Evolutionary conservation across 2,797 vertebrate species (phyloP).

Genomic region (Lithobates sylvaticus): DNA sequence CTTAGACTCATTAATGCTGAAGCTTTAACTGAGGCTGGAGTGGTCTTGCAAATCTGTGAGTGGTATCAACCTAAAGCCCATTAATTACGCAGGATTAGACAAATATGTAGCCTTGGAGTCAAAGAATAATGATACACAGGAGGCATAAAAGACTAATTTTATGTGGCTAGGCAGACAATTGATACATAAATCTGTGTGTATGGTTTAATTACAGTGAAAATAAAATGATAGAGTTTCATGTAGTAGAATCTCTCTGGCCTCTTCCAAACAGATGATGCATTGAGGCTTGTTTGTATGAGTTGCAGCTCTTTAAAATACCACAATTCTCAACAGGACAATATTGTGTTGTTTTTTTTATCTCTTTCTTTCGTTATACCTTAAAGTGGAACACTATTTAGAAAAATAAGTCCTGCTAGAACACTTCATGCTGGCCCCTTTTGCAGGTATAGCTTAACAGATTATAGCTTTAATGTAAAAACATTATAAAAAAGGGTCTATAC

Average conservation of each 20-base stretch:
- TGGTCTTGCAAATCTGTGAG: slow-evolving; percentile 62
- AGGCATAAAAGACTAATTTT: slow-evolving; percentile 70
- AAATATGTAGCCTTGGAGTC: slow-evolving; percentile 58
- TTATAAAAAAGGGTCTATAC: too few relatives aligned
- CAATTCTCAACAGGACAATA: too few relatives aligned
- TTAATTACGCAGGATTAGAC: slow-evolving; percentile 71
- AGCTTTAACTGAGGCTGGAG: slow-evolving; percentile 63
- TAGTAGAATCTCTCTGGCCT: not conserved
- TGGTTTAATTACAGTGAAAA: slow-evolving; percentile 68
- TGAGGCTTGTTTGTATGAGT: not conserved
- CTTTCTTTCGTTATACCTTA: too few relatives aligned
- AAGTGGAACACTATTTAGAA: too few relatives aligned
- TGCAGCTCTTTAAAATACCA: not conserved
- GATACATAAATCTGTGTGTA: slow-evolving; percentile 55
- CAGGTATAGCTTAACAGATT: too few relatives aligned
- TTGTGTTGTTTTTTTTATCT: too few relatives aligned
- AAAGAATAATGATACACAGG: slow-evolving; percentile 65
- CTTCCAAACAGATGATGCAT: not conserved
- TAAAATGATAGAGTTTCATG: not conserved
- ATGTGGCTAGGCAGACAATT: slow-evolving; percentile 60
- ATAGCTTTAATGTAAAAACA: too few relatives aligned
- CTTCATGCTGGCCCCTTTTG: too few relatives aligned
- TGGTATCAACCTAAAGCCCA: slow-evolving; percentile 66
- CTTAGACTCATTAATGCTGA: slow-evolving; percentile 25
- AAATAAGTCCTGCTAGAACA: too few relatives aligned